A percentile compares a stretch with the other conserved stretches of the same genome.
These are phyloP conservation scores for Mystacornis crossleyi DNA, from an alignment of 2,113 vertebrate species.

Conservation along the genomic window DNA sequence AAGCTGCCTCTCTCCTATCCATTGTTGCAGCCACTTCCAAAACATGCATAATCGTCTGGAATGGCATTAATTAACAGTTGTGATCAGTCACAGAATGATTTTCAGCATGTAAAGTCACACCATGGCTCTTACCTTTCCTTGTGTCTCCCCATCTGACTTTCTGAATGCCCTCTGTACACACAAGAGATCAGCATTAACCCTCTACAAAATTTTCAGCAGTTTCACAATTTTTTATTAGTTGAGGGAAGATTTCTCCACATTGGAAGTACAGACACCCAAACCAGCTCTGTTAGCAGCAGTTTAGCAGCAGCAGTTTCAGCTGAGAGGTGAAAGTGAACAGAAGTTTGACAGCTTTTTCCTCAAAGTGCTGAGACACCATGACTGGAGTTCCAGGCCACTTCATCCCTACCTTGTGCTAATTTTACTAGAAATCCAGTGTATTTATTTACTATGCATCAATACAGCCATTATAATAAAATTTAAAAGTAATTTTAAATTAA, in stretches of 20 bases:
- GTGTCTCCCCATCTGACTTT: background rate
- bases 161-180: accelerated
- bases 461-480: background rate
- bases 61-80: background rate
- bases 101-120: background rate
- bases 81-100: background rate
- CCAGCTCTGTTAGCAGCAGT: background rate
- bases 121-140: background rate
- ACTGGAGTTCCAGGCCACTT: background rate
- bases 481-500: background rate
- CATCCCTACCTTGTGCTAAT: background rate
- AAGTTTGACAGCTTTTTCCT: background rate
- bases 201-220: background rate
- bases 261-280: background rate
- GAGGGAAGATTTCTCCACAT: background rate
- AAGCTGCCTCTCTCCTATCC: background rate
- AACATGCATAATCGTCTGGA: background rate
- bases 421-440: background rate
- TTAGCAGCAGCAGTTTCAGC: background rate
- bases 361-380: background rate
- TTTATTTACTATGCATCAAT: background rate
- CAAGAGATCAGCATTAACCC: background rate
- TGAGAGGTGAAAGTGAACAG: background rate
- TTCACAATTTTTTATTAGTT: background rate
- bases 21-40: background rate